These are phyloP conservation scores for Hirtodrosophila histrioides DNA, from an alignment of 2,888 invertebrate genomes.

Conservation along the genomic window DNA sequence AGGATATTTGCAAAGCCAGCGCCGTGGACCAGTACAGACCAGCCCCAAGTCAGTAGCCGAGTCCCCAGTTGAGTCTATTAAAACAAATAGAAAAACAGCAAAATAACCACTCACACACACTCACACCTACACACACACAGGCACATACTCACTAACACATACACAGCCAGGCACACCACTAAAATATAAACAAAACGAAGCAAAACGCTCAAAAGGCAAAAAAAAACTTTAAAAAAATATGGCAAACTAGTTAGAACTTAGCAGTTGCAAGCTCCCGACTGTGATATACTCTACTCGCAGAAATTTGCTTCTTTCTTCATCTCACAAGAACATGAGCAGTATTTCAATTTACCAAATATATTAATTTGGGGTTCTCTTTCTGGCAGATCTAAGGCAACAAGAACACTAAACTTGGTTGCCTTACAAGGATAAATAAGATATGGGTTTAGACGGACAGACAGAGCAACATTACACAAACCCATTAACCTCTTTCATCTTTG, in stretches of 20 bases:
- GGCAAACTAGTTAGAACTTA: too few relatives aligned
- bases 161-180: slow-evolving; percentile 12
- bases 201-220: slow-evolving; percentile 22
- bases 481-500: too few relatives aligned
- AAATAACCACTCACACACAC: slow-evolving; percentile 10
- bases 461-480: neutral
- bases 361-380: too few relatives aligned
- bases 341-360: too few relatives aligned
- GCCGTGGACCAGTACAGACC: slow-evolving; percentile 24
- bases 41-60: slow-evolving; percentile 28
- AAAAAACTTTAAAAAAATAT: slow-evolving; percentile 19
- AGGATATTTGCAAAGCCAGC: slow-evolving; percentile 72
- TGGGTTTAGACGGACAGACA: neutral
- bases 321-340: too few relatives aligned
- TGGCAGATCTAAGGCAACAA: too few relatives aligned
- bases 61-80: slow-evolving; percentile 61
- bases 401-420: too few relatives aligned
- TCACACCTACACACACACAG: slow-evolving; percentile 2
- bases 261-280: too few relatives aligned
- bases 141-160: neutral
- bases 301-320: too few relatives aligned
- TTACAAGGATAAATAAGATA: too few relatives aligned
- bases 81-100: slow-evolving; percentile 68
- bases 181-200: slow-evolving; percentile 60
- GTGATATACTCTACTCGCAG: too few relatives aligned